A percentile compares a stretch with the other conserved stretches of the same genome.
phyloP scores from a whole-genome alignment of 2,888 invertebrate species.

The Hypsopygia costalis region DNA sequence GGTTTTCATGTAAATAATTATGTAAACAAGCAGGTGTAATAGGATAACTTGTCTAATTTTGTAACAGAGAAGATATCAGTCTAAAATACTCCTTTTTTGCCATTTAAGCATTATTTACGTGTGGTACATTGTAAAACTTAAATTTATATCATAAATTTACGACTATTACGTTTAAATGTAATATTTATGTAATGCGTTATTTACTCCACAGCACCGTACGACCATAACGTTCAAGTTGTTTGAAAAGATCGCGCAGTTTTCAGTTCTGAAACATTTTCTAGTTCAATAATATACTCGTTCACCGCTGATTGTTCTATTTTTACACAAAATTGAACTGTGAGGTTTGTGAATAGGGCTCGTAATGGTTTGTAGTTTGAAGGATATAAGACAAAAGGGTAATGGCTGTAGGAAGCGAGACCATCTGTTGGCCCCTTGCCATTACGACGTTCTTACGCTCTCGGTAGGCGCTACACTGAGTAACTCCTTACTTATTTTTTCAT shows the following conservation, averaged over 20 bases:
- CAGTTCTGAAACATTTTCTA: constrained; percentile 57
- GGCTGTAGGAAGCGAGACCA: constrained; percentile 57
- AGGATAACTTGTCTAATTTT: too few species aligned
- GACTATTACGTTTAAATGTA: constrained; percentile 3
- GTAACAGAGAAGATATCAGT: too few species aligned
- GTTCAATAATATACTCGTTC: constrained; percentile 55
- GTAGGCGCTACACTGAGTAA: constrained; percentile 41
- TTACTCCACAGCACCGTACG: constrained; percentile 17
- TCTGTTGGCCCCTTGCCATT: constrained; percentile 69
- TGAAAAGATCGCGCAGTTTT: constrained; percentile 49
- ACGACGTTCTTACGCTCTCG: constrained; percentile 42
- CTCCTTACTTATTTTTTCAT: constrained; percentile 16
- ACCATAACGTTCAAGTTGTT: constrained; percentile 24
- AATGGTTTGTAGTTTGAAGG: constrained; percentile 23
- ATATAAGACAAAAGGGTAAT: constrained; percentile 67
- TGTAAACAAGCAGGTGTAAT: too few species aligned
- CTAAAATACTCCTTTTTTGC: too few species aligned
- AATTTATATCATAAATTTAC: neutral
- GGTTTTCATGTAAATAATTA: too few species aligned
- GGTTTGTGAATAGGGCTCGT: constrained; percentile 25
- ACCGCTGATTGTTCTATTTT: constrained; percentile 34
- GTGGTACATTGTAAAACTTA: too few species aligned
- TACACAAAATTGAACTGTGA: constrained; percentile 28
- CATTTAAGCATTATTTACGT: neutral
- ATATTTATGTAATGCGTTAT: constrained; percentile 22